These are phyloP conservation scores for Zaprionus gabonicus DNA, from an alignment of 1,140 invertebrate species.

Conservation along the genomic window DNA sequence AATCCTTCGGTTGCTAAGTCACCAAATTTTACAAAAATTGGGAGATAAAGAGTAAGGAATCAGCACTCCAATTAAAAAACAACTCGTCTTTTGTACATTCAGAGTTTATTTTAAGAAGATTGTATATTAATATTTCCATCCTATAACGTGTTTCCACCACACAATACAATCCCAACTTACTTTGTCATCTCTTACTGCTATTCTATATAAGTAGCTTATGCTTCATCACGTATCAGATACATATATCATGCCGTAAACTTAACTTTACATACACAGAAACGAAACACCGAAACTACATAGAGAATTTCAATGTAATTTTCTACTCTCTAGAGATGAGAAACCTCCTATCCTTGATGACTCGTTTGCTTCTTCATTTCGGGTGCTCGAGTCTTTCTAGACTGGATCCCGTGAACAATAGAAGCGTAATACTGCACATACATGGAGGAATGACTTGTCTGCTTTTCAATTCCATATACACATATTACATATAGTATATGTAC, in stretches of 20 bases:
- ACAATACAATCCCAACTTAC: slow-evolving; percentile 9
- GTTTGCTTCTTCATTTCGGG: background rate
- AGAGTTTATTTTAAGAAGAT: slow-evolving; percentile 32
- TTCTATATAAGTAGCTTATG: slow-evolving; percentile 16
- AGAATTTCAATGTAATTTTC: background rate
- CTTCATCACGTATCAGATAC: slow-evolving; percentile 22
- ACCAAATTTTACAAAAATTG: slow-evolving; percentile 2
- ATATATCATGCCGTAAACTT: slow-evolving; percentile 16
- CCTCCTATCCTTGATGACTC: background rate
- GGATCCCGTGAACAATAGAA: background rate
- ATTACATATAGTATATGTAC: background rate
- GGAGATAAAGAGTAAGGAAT: background rate
- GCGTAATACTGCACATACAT: slow-evolving; percentile 5
- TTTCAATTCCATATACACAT: slow-evolving; percentile 3
- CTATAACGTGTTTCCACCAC: background rate
- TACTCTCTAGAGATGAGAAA: background rate
- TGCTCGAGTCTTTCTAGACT: background rate
- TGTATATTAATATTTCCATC: background rate
- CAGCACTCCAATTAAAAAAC: background rate
- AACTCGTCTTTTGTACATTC: slow-evolving; percentile 27
- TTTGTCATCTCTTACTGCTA: slow-evolving; percentile 30
- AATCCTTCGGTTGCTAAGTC: slow-evolving; percentile 57
- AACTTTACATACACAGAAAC: background rate
- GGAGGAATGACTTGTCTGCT: background rate
- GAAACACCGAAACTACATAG: background rate